Base-by-base conservation (phyloP, 2,888 invertebrate genomes). In the Lysandra bellargus region DNA sequence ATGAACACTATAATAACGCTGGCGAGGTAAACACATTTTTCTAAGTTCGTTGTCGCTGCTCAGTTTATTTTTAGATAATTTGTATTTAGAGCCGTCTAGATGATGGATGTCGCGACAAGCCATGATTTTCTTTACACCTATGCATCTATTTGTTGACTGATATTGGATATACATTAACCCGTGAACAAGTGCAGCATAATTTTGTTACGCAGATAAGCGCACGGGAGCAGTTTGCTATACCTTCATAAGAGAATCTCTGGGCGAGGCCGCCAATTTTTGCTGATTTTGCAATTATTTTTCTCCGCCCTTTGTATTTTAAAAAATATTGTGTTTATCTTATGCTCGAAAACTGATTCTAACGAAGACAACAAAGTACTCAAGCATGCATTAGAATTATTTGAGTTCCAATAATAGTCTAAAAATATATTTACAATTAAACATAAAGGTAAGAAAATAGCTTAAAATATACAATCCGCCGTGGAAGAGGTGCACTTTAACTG, bases 1-100 rank as follows among this genome's bases (percentile, higher is more conserved):
- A 33, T 69, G 69, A 69, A 69, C 69, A 33, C 33, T 69, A 30
- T 64, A 64, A 64, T 53, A 57, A 23, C 53, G 60, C 77, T 77
- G 60, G 78, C 73, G 73, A 75, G 17, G 57, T 79, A 80, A 77
- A 76, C 53, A 83, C 82, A 85, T 85, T 84, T 87, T 85, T 85
- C 81, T 80, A 81, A 83, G 84, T 84, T 79, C 85, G 83, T 84
- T 84, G 87, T 84, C 84, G 79, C 80, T 79, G 7, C 53, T 77
- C 78, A 79, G 82, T 80, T 83, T 86, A 86, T 86, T 85, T 85
- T 74, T 81, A 82, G 85, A 82, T 80, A 73, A 81, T 53, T 83
- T 33, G 49, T 57, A 33, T 57, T 76, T 75, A 33, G 33, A 23
- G 14, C 33, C 69, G 37, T 33, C 69, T 33, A 4, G 69, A 69